Base-by-base conservation (phyloP, 2,113 vertebrate genomes). In the Solenodon paradoxus region DNA sequence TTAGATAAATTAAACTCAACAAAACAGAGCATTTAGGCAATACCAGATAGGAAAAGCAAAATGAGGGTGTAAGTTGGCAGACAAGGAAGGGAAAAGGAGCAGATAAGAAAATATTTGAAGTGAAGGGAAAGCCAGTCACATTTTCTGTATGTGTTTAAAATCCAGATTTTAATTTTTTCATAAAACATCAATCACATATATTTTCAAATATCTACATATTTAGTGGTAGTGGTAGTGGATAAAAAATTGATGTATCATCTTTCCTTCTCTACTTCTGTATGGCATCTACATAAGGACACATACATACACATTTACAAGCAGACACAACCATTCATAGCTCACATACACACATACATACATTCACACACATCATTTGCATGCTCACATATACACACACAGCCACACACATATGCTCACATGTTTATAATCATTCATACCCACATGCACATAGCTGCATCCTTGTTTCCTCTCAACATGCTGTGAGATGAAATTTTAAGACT, bases 1-100 rank as follows among this genome's bases (percentile, higher is more conserved):
- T 96, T 95, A 79, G 87, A 77, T 83, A 96, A 93, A 94, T 96
- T 77, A 92, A 93, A 77, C 82, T 64, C 74, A 96, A 77, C 74
- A 86, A 78, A 93, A 77, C 5, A 90, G 88, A 96, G 78, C 78
- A 92, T 84, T 74, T 42, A 90, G 83, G 74, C 91, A 94, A 96
- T 74, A 80, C 32, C 13, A 86, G 92, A 61, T 30, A 95, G 59
- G 47, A 86, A 82, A 90, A 94, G 64, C 42, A 93, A 96, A 84
- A 92, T 72, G 80, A 96, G 49, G 42, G 59, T 51, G n/a, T 51
- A 82, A 35, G 35, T n/a, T 96, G 83, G 72, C 74, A 59, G 69
- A 71, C 2, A 38, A 71, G 35, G 24, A 35, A 61, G 75, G 74
- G 59, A 87, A 86, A 63, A 93, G 38, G 57, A 81, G 28, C 38